These are phyloP conservation scores for Amphipyra tragopoginis DNA, from an alignment of 2,888 invertebrate genomes.

Conservation along the genomic window DNA sequence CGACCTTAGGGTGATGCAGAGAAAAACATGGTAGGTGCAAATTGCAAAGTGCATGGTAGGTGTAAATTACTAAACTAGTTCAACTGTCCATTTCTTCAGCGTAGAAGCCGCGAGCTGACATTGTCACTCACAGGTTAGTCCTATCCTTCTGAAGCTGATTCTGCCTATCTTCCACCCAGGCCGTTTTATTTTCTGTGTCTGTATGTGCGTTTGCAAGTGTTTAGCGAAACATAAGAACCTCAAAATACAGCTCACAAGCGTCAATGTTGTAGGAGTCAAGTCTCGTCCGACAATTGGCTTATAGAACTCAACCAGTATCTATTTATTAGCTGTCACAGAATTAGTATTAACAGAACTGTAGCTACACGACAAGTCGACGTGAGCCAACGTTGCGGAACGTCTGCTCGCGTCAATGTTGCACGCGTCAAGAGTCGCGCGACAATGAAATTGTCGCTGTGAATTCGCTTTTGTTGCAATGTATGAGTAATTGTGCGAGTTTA, in stretches of 20 bases:
- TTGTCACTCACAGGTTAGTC: too few species aligned
- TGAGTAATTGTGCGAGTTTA: conserved; percentile 51
- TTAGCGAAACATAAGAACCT: too few species aligned
- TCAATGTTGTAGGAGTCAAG: background rate
- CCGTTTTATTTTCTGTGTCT: too few species aligned
- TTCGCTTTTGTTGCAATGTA: conserved; percentile 53
- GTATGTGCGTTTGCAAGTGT: too few species aligned
- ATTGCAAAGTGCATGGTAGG: too few species aligned
- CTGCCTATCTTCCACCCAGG: too few species aligned
- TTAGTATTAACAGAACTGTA: conserved; percentile 39
- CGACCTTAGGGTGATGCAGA: too few species aligned
- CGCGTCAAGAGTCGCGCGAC: conserved; percentile 56
- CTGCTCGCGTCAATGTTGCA: conserved; percentile 42
- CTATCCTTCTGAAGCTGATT: too few species aligned
- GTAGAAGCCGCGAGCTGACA: too few species aligned
- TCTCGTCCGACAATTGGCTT: background rate
- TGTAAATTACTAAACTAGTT: too few species aligned
- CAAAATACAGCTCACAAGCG: background rate
- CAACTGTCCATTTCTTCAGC: too few species aligned
- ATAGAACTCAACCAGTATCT: background rate
- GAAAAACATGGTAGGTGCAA: too few species aligned
- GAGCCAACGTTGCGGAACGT: conserved; percentile 43
- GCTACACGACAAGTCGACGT: conserved; percentile 27
- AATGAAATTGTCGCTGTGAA: conserved; percentile 47
- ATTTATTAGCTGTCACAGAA: conserved; percentile 3